Conservation (phyloP, 2,797 vertebrate genomes). For the Chiloscyllium punctatum region DNA sequence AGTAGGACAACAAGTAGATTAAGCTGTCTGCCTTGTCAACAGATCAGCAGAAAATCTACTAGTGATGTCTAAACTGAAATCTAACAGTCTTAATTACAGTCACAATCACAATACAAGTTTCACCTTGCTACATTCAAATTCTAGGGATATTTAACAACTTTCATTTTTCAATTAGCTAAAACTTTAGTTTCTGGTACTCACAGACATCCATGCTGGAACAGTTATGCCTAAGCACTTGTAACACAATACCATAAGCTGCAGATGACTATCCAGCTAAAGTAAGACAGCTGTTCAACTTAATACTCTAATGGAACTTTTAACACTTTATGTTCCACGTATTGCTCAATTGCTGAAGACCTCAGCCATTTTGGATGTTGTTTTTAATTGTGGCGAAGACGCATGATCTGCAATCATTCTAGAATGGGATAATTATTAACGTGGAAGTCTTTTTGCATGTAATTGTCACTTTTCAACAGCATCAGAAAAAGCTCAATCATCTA, state of each 20-base stretch:
- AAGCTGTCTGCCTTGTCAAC: neutral
- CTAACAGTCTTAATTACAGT: neutral
- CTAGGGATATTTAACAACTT: too few relatives aligned
- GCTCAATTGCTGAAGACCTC: neutral
- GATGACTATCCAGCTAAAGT: slow-evolving; percentile 30
- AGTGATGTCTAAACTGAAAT: neutral
- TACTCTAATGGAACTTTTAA: neutral
- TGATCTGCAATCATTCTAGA: neutral
- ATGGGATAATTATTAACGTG: neutral
- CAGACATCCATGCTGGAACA: neutral
- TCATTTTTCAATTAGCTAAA: neutral
- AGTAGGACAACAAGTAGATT: neutral
- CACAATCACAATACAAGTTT: neutral
- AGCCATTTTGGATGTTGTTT: neutral
- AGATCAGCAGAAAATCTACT: slow-evolving; percentile 21
- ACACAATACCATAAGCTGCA: slow-evolving; percentile 21
- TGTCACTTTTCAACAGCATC: neutral
- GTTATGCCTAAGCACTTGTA: neutral
- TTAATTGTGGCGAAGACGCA: neutral
- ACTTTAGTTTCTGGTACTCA: neutral
- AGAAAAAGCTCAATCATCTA: neutral
- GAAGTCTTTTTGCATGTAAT: neutral
- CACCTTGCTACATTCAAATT: neutral
- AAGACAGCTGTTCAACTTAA: slow-evolving; percentile 28
- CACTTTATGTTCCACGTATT: neutral